A percentile compares a stretch with the other conserved stretches of the same genome.
Evolutionary conservation across 2,113 vertebrate genomes (phyloP).

Genomic region (Hepsetus odoe): DNA sequence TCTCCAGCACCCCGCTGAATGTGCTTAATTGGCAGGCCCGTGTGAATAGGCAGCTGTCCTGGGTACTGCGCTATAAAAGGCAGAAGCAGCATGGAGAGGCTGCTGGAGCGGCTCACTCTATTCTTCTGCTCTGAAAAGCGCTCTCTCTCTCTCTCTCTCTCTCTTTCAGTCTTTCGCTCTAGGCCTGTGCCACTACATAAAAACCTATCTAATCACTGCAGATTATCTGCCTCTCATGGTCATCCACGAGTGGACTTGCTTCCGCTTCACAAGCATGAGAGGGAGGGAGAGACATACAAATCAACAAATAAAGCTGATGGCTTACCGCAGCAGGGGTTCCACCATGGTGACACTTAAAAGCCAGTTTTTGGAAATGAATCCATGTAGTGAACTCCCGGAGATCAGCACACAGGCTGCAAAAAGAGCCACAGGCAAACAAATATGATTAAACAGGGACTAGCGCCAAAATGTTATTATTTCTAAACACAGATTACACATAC

Average conservation of each 20-base stretch:
- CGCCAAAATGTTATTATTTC: slow-evolving; percentile 6
- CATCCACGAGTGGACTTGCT: slow-evolving; percentile 50
- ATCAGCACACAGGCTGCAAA: slow-evolving; percentile 37
- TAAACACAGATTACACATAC: slow-evolving; percentile 6
- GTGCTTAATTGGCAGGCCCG: slow-evolving; percentile 85
- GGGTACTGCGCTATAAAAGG: slow-evolving; percentile 71
- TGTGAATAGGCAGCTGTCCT: slow-evolving; percentile 90
- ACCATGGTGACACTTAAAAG: slow-evolving; percentile 50
- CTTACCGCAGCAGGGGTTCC: slow-evolving; percentile 52
- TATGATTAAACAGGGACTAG: slow-evolving; percentile 26
- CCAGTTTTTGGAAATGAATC: slow-evolving; percentile 55
- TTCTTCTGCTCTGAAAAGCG: slow-evolving; percentile 60
- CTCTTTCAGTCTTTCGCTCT: slow-evolving; percentile 14
- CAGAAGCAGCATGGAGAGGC: slow-evolving; percentile 59
- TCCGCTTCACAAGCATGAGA: slow-evolving; percentile 44
- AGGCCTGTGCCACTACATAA: slow-evolving; percentile 40
- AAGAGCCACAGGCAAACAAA: slow-evolving; percentile 39
- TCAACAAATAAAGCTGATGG: slow-evolving; percentile 63
- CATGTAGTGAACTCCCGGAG: slow-evolving; percentile 46
- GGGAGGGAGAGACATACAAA: slow-evolving; percentile 69
- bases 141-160: slow-evolving; percentile 8
- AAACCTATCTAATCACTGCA: slow-evolving; percentile 64
- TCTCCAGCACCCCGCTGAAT: slow-evolving; percentile 84
- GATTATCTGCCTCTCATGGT: slow-evolving; percentile 62
- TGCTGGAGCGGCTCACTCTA: slow-evolving; percentile 61